Percentiles rank a stretch among this genome's conserved stretches.
phyloP scores from a whole-genome alignment of 2,113 vertebrate species.

The Phoenicopterus ruber region DNA sequence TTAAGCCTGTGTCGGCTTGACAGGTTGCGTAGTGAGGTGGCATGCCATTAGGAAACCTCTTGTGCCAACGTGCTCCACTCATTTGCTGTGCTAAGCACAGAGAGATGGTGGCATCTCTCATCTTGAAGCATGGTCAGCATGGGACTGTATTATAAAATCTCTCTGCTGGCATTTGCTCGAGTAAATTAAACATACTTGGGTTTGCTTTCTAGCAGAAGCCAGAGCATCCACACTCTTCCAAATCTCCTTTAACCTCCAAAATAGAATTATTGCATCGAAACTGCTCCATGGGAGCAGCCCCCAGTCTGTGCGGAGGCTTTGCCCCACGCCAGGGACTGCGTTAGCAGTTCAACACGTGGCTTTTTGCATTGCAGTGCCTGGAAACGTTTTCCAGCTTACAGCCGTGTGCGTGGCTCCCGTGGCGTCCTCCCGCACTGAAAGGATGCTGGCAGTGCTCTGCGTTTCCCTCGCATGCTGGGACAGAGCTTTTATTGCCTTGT shows the following conservation, averaged over 20 bases:
- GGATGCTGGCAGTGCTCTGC: not conserved
- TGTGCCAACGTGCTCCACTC: not conserved
- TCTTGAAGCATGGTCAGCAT: constrained; percentile 27
- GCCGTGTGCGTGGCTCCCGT: fast-evolving
- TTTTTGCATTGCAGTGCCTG: not conserved
- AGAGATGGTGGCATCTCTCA: constrained; percentile 35
- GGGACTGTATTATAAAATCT: not conserved
- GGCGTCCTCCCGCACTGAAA: not conserved
- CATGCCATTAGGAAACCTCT: constrained; percentile 58
- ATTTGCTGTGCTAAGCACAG: constrained; percentile 14
- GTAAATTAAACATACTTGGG: constrained; percentile 1
- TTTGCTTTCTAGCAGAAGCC: not conserved
- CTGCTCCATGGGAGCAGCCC: not conserved
- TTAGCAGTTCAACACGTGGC: fast-evolving
- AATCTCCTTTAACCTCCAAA: not conserved
- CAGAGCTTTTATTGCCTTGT: not conserved
- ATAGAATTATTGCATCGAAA: not conserved
- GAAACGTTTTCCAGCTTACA: fast-evolving
- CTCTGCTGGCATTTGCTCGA: not conserved
- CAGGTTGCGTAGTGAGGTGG: constrained; percentile 41
- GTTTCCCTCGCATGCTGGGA: not conserved
- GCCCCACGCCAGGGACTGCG: not conserved
- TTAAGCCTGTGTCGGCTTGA: not conserved
- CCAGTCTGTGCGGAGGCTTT: not conserved
- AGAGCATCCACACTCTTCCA: not conserved